Evolutionary conservation across 2,888 invertebrate species (phyloP).

Genomic region (Epirrita christyi): DNA sequence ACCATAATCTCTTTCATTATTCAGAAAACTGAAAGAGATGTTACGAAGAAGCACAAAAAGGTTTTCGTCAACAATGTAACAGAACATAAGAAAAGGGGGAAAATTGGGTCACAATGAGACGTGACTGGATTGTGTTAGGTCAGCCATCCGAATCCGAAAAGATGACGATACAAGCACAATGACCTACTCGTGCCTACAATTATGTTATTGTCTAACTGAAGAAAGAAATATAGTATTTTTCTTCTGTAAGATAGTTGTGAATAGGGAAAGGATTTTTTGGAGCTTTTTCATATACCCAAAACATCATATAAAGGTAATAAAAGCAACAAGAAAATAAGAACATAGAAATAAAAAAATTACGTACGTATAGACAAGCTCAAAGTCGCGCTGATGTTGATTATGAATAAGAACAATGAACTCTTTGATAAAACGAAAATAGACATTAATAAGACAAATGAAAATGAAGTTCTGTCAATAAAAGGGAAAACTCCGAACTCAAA

Average conservation of each 20-base stretch:
- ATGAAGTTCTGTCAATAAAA: neutral
- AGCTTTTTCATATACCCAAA: too few relatives aligned
- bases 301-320: too few relatives aligned
- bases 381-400: too few relatives aligned
- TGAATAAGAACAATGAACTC: too few relatives aligned
- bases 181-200: slow-evolving; percentile 10
- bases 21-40: neutral
- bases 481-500: neutral
- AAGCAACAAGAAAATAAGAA: too few relatives aligned
- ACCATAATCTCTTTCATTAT: too few relatives aligned
- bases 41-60: slow-evolving; percentile 23
- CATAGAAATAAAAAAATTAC: too few relatives aligned
- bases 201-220: slow-evolving; percentile 27
- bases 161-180: slow-evolving; percentile 39
- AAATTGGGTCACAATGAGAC: slow-evolving; percentile 48
- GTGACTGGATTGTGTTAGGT: slow-evolving; percentile 40
- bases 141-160: slow-evolving; percentile 37
- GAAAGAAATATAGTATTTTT: slow-evolving; percentile 4
- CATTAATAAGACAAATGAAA: too few relatives aligned
- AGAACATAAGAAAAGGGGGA: slow-evolving; percentile 46
- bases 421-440: too few relatives aligned
- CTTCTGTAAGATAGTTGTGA: neutral
- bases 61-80: slow-evolving; percentile 15
- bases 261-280: neutral
- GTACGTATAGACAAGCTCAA: too few relatives aligned